phyloP scores from a whole-genome alignment of 2,888 invertebrate genomes.

The Orgyia antiqua region DNA sequence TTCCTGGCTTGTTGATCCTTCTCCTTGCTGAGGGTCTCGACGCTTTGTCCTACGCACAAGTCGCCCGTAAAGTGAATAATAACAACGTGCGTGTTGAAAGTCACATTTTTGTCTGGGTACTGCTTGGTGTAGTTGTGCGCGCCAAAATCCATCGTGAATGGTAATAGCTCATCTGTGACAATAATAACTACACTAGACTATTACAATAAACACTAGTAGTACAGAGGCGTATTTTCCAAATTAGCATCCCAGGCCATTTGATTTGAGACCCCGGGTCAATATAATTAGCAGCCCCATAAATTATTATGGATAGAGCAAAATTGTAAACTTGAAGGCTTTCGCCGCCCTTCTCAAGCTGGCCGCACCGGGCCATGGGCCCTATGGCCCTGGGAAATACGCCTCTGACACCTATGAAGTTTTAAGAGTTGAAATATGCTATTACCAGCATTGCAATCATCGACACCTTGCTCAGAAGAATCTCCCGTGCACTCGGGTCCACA shows the following conservation, averaged over 20 bases:
- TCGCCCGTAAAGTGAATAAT: constrained; percentile 82
- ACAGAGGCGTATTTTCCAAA: too few species aligned
- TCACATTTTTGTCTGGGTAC: constrained; percentile 62
- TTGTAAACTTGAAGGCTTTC: too few species aligned
- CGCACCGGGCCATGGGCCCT: too few species aligned
- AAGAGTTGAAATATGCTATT: too few species aligned
- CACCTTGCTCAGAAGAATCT: constrained; percentile 51
- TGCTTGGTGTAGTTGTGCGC: constrained; percentile 55
- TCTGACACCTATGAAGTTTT: too few species aligned
- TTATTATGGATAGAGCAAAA: too few species aligned
- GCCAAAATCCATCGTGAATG: constrained; percentile 54
- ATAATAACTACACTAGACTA: background rate
- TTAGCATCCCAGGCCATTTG: too few species aligned
- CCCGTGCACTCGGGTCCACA: constrained; percentile 68
- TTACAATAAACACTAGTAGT: too few species aligned
- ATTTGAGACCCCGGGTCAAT: too few species aligned
- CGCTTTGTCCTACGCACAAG: constrained; percentile 70
- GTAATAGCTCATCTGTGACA: constrained; percentile 44
- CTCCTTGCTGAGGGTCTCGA: constrained; percentile 80
- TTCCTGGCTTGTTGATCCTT: constrained; percentile 81
- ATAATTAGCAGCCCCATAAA: too few species aligned
- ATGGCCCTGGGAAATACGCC: too few species aligned
- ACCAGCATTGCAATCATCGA: constrained; percentile 44
- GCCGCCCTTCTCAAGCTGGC: too few species aligned
- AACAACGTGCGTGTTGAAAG: constrained; percentile 76